phyloP scores from a whole-genome alignment of 2,888 invertebrate species.

The Endomychus coccineus region DNA sequence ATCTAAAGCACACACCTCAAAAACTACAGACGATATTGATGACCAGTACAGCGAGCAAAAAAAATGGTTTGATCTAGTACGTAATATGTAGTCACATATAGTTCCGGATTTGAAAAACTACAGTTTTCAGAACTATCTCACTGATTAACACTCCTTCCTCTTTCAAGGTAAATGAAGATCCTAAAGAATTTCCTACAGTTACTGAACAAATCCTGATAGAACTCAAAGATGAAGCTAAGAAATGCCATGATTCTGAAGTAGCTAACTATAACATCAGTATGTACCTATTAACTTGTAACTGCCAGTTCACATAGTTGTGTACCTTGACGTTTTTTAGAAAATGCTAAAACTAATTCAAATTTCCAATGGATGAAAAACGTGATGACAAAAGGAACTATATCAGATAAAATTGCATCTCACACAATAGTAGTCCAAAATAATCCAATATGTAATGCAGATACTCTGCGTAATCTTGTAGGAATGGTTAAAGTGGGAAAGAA shows the following conservation, averaged over 20 bases:
- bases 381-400: constrained; percentile 70
- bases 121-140: neutral
- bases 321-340: constrained; percentile 38
- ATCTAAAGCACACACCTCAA: too few species aligned
- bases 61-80: constrained; percentile 54
- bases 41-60: too few species aligned
- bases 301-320: neutral
- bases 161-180: constrained; percentile 49
- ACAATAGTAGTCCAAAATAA: constrained; percentile 75
- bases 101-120: too few species aligned
- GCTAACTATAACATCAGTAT: constrained; percentile 56
- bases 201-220: constrained; percentile 51
- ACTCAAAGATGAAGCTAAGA: constrained; percentile 58
- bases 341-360: constrained; percentile 54
- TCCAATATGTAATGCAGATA: constrained; percentile 68
- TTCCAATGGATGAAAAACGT: constrained; percentile 73
- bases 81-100: constrained; percentile 1
- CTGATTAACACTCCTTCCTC: too few species aligned
- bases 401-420: constrained; percentile 80
- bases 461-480: constrained; percentile 62
- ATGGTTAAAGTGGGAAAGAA: constrained; percentile 75
- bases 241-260: constrained; percentile 58
- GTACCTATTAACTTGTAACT: constrained; percentile 24
- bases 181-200: constrained; percentile 40
- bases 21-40: too few species aligned